These are phyloP conservation scores for Tupaia chinensis DNA, from an alignment of 2,113 vertebrate species.

Conservation along the genomic window DNA sequence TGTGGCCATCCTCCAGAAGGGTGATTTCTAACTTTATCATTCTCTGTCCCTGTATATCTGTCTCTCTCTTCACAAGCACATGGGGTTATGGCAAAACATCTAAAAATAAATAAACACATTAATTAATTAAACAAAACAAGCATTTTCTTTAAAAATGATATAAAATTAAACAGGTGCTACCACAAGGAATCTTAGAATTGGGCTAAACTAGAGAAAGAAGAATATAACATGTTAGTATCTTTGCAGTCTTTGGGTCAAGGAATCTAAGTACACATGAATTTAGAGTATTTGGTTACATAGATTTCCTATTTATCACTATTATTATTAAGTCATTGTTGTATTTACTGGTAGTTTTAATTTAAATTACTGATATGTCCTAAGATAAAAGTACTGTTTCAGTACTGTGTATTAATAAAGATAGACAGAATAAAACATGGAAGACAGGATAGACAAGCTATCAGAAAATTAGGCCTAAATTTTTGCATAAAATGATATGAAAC, in stretches of 20 bases:
- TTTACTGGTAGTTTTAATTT: not conserved
- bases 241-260: not conserved
- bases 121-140: too few species aligned
- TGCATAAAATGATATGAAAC: not conserved
- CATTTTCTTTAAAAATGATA: not conserved
- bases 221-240: not conserved
- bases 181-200: not conserved
- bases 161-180: not conserved
- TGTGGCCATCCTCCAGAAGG: too few species aligned
- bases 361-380: not conserved
- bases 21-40: too few species aligned
- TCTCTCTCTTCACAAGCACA: too few species aligned
- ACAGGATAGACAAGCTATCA: not conserved
- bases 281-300: not conserved
- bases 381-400: not conserved
- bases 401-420: not conserved
- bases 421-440: not conserved
- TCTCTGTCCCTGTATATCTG: too few species aligned
- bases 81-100: too few species aligned
- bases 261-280: not conserved
- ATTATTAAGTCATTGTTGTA: not conserved
- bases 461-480: not conserved
- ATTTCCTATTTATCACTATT: not conserved
- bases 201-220: not conserved
- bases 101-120: too few species aligned